Conservation (phyloP, 2,113 vertebrate species). For the Thalassoma bifasciatum region DNA sequence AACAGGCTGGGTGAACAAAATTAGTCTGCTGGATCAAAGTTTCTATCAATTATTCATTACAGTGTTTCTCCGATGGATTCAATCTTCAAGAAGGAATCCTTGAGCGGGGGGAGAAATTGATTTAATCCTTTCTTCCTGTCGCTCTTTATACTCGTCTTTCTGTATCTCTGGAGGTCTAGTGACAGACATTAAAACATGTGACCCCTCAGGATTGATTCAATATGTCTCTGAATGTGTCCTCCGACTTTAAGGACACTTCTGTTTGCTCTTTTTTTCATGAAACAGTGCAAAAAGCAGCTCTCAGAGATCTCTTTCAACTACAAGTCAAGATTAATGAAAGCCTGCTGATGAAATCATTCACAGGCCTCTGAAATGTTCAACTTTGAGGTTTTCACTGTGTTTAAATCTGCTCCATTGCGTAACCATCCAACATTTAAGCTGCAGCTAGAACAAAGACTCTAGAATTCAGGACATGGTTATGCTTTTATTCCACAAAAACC, state of each 20-base stretch:
- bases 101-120: not conserved
- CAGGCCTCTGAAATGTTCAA: not conserved
- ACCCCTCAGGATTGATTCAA: not conserved
- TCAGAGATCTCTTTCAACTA: not conserved
- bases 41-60: conserved; percentile 12
- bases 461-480: too few species aligned
- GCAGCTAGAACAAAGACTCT: not conserved
- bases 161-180: not conserved
- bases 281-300: not conserved
- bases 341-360: not conserved
- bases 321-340: not conserved
- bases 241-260: not conserved
- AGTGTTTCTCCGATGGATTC: not conserved
- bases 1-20: conserved; percentile 10
- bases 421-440: not conserved
- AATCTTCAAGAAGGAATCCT: not conserved
- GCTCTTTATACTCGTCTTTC: not conserved
- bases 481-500: too few species aligned
- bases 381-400: not conserved
- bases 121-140: not conserved
- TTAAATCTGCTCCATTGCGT: not conserved
- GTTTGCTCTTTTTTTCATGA: not conserved
- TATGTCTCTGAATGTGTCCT: not conserved
- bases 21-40: conserved; percentile 23
- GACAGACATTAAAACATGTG: not conserved